A percentile compares a stretch with the other conserved stretches of the same genome.
phyloP scores from a whole-genome alignment of 2,113 vertebrate species.

The Rhinoderma darwinii region DNA sequence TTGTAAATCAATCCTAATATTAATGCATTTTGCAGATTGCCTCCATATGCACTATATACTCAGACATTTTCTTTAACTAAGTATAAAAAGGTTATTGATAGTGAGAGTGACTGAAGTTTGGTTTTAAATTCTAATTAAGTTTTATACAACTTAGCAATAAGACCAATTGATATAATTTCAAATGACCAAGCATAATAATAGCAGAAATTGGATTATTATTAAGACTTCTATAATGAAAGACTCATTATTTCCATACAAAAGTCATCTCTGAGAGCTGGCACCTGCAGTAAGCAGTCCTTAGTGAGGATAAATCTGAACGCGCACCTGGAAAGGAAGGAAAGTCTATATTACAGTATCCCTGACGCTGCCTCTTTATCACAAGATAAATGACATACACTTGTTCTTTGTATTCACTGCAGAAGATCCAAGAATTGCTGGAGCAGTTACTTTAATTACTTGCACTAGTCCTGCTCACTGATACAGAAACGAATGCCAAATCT shows the following conservation, averaged over 20 bases:
- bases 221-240: neutral
- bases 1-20: too few species aligned
- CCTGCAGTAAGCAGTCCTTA: neutral
- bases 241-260: slow-evolving; percentile 23
- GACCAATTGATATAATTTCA: neutral
- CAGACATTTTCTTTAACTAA: too few species aligned
- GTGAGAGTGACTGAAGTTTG: too few species aligned
- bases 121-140: neutral
- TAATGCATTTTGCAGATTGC: too few species aligned
- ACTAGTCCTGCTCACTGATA: slow-evolving; percentile 30
- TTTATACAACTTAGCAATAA: neutral
- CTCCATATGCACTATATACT: neutral
- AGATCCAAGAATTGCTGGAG: slow-evolving; percentile 28
- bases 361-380: slow-evolving; percentile 35
- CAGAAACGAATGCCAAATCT: slow-evolving; percentile 34
- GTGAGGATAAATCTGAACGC: neutral
- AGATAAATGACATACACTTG: slow-evolving; percentile 39
- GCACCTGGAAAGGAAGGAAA: slow-evolving; percentile 35
- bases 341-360: neutral
- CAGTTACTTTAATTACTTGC: slow-evolving; percentile 43
- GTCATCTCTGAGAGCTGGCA: slow-evolving; percentile 24
- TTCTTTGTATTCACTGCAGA: slow-evolving; percentile 30
- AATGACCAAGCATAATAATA: neutral
- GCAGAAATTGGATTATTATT: neutral
- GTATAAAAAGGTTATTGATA: too few species aligned